phyloP scores from a whole-genome alignment of 2,797 vertebrate genomes.

The Squalus acanthias region DNA sequence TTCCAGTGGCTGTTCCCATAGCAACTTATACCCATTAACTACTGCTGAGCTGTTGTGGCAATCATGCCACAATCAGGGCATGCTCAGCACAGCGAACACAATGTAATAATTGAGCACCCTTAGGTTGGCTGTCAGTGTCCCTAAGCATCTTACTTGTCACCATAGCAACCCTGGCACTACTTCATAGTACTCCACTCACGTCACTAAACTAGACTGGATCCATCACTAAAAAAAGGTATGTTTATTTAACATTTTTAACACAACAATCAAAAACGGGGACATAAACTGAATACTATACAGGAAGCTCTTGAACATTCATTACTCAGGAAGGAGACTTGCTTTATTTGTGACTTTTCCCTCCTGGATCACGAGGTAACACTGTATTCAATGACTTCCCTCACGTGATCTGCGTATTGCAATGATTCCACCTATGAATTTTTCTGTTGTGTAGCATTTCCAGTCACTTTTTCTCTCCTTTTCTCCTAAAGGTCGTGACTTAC shows the following conservation, averaged over 20 bases:
- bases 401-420: neutral
- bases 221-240: neutral
- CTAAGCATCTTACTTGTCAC: neutral
- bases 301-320: neutral
- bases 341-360: neutral
- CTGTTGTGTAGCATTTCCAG: neutral
- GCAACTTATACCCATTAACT: neutral
- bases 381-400: neutral
- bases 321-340: neutral
- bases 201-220: neutral
- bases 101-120: neutral
- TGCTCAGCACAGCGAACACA: neutral
- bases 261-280: neutral
- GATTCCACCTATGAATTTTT: neutral
- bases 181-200: neutral
- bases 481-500: neutral
- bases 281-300: neutral
- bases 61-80: neutral
- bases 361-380: neutral
- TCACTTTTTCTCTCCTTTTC: neutral
- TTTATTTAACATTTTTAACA: neutral
- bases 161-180: neutral
- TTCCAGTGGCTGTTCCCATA: neutral
- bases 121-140: neutral
- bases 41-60: neutral